Percentiles rank a stretch among this genome's conserved stretches.
Evolutionary conservation across 2,888 invertebrate genomes (phyloP).

Genomic region (Parnassius apollo): DNA sequence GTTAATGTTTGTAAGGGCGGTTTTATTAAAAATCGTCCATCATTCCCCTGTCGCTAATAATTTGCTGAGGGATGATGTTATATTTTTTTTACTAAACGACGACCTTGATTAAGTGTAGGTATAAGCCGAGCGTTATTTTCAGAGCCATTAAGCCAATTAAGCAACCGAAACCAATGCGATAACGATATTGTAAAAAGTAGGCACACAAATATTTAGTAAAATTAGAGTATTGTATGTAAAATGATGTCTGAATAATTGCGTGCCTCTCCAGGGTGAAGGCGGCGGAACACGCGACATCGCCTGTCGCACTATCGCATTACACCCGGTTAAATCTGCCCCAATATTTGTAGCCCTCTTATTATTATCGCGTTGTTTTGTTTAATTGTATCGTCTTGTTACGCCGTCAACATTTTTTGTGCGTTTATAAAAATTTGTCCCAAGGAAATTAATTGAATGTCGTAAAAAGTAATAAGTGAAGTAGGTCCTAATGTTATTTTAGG

Average conservation of each 20-base stretch:
- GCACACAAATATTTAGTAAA: constrained; percentile 49
- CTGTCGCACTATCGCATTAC: constrained; percentile 75
- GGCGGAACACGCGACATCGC: constrained; percentile 65
- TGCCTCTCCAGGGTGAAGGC: constrained; percentile 46
- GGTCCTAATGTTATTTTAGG: not conserved
- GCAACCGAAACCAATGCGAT: constrained; percentile 30
- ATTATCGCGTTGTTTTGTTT: constrained; percentile 63
- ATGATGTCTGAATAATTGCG: constrained; percentile 64
- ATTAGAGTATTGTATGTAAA: constrained; percentile 49
- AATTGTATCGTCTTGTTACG: constrained; percentile 62
- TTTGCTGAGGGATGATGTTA: constrained; percentile 30
- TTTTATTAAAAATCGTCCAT: constrained; percentile 41
- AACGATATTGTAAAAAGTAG: constrained; percentile 35
- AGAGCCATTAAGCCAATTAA: constrained; percentile 1
- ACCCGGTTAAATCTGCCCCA: constrained; percentile 75
- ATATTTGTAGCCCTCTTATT: constrained; percentile 77
- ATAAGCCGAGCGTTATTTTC: constrained; percentile 3
- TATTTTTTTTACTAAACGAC: constrained; percentile 8
- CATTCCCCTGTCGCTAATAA: constrained; percentile 32
- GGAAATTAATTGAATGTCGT: constrained; percentile 36
- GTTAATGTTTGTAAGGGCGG: constrained; percentile 20
- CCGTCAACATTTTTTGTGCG: constrained; percentile 40
- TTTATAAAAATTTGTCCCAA: constrained; percentile 58
- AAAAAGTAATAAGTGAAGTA: not conserved
- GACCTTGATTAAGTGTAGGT: constrained; percentile 1